Conservation (phyloP, 2,113 vertebrate genomes). For the Trochalopteron elliotii region DNA sequence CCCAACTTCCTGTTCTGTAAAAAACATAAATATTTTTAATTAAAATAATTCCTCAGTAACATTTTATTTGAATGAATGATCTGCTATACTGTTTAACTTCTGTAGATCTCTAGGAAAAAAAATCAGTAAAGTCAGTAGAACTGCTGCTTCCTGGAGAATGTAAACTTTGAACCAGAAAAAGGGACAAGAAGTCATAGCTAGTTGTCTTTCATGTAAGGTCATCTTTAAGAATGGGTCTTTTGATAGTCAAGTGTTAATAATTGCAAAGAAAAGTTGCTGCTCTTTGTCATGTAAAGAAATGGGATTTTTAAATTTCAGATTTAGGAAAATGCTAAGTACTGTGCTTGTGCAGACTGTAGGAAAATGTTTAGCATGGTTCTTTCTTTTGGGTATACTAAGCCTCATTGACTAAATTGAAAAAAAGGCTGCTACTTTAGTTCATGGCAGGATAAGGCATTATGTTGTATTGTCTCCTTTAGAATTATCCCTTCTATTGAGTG, state of each 20-base stretch:
- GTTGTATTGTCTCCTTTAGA: constrained; percentile 55
- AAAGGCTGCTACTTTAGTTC: constrained; percentile 29
- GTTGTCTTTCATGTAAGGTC: constrained; percentile 21
- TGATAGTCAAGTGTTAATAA: constrained; percentile 33
- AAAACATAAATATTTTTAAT: neutral
- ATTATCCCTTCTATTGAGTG: constrained; percentile 46
- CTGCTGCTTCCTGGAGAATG: neutral
- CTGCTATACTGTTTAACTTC: neutral
- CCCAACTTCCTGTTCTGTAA: neutral
- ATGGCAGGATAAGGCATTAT: constrained; percentile 59
- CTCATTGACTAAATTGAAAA: constrained; percentile 51
- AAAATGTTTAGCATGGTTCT: constrained; percentile 39
- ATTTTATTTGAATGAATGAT: neutral
- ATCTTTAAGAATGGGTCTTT: constrained; percentile 33
- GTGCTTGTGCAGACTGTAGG: constrained; percentile 34
- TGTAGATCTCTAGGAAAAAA: neutral
- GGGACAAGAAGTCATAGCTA: neutral
- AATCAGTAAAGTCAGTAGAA: neutral
- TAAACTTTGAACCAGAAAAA: neutral
- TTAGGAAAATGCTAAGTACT: constrained; percentile 19
- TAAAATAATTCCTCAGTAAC: neutral
- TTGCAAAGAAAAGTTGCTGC: constrained; percentile 7
- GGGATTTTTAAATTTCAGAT: constrained; percentile 32
- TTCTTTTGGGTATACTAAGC: constrained; percentile 40
- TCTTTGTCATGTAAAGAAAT: constrained; percentile 45